Evolutionary conservation across 2,888 invertebrate genomes (phyloP), one percentile per base, ranked within the genome.

Genomic region (Yponomeuta cagnagella): DNA sequence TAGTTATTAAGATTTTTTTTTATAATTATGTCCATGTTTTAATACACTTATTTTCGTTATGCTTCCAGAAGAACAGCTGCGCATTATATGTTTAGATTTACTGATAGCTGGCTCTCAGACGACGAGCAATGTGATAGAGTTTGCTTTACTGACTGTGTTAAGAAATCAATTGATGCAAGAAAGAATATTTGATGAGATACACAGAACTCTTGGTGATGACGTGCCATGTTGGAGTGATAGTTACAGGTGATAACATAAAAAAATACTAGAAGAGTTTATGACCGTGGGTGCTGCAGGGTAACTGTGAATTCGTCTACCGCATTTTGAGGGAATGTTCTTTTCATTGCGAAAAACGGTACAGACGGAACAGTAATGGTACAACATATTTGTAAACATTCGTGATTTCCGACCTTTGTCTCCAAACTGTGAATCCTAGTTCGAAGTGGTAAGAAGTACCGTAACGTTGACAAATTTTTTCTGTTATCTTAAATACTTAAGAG

Each of bases 101-200:
- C 92, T 96, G 68, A 93, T 95, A 84, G 96, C 95, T n/a, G 96
- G 96, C 0, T 93, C 94, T 0, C 95, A 95, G 81, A 96, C 95
- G 0, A 95, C 95, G 0, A 94, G 94, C 73, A 95, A 94, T 76
- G 90, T 94, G 0, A 81, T 96, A 64, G 92, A 93, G 67, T 95
- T 94, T 76, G 93, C 93, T 0, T 83, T 95, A 69, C 82, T 95
- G 4, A 92, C 92, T 71, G 89, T 94, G 75, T 80, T 94, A 10
- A 85, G 93, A 72, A 87, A 94, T 79, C 93, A 93, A 43, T 84
- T 91, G 2, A 88, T 95, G 72, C 94, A 95, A 77, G 85, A 90
- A 43, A 93, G 92, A 77, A 87, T 95, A n/a, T 94, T 93, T 72
- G 77, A 89, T 0, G 95, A 96, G 85, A 87, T 96, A 72, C 90